These are phyloP conservation scores for Karalla daura DNA, from an alignment of 2,797 vertebrate species.

Conservation along the genomic window DNA sequence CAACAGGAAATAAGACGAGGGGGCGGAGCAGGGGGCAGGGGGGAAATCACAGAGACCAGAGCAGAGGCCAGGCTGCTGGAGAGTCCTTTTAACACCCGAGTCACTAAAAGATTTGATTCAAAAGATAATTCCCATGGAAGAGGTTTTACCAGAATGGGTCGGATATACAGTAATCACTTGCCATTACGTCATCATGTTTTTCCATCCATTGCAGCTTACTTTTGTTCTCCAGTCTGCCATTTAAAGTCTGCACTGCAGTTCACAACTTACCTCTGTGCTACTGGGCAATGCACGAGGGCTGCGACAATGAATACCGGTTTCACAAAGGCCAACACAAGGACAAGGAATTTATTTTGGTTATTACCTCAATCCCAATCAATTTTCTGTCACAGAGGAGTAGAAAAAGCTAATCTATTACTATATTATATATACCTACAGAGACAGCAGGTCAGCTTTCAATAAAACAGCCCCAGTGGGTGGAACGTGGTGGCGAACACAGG, in stretches of 20 bases:
- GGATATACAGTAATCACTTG: not conserved
- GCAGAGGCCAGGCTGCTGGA: too few relatives aligned
- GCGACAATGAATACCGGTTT: too few relatives aligned
- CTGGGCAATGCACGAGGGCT: too few relatives aligned
- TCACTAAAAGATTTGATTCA: too few relatives aligned
- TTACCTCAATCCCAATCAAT: too few relatives aligned
- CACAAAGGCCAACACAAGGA: too few relatives aligned
- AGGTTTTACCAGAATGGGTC: not conserved
- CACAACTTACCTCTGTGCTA: not conserved
- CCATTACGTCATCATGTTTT: too few relatives aligned
- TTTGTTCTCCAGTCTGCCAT: not conserved
- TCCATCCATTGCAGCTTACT: not conserved
- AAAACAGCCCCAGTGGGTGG: not conserved
- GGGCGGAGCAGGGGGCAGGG: constrained; percentile 4
- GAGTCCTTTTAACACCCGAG: too few relatives aligned
- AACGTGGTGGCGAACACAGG: not conserved
- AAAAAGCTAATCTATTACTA: too few relatives aligned
- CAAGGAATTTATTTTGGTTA: too few relatives aligned
- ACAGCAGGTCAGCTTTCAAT: not conserved
- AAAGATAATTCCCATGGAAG: not conserved
- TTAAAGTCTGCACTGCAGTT: not conserved
- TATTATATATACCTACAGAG: too few relatives aligned
- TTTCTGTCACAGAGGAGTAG: too few relatives aligned
- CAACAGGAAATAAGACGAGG: constrained; percentile 38
- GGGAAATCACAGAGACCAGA: not conserved